Base-by-base conservation (phyloP, 2,888 invertebrate species). In the Cephonodes hylas region DNA sequence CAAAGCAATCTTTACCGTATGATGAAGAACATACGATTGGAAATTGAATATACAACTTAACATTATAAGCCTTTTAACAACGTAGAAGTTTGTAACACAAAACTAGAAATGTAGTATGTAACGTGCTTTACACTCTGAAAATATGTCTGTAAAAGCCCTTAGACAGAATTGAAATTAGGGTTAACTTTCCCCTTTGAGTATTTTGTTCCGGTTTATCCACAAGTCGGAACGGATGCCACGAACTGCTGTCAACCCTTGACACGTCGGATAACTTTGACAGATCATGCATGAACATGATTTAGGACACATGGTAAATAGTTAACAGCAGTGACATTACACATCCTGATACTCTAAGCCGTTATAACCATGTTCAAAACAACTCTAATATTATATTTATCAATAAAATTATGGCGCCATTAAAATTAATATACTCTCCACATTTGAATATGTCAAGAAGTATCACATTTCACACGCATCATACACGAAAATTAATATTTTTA, bases 201-300 rank as follows among this genome's bases (percentile, higher is more conserved):
- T 27, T 76, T 77, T 77, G 73, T 75, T 75, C 80, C 79, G 81
- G 79, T 78, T 86, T 79, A 86, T 88, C 83, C 85, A 73, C 74
- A 82, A 83, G 81, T 85, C 83, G 82, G 68, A 77, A 75, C 85
- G 85, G 85, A 85, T 86, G 89, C 84, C 88, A 86, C 85, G 88
- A 83, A 84, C 88, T 85, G 77, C 82, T 86, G 89, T 92, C 91
- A 91, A 89, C 86, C 86, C 88, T 86, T 89, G 91, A 91, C 89
- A 84, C 84, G 72, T 75, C 71, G 85, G 85, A 89, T 90, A 85
- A 86, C 78, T 89, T 86, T 87, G 87, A 89, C 87, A 77, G 85
- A 88, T 91, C 84, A 86, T 84, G 78, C 81, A 81, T 75, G 79
- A 84, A 84, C 84, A 87, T 85, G 79, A 86, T 85, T 81, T 79